Conservation (phyloP, 1,140 invertebrate genomes). For the Rhagoletis zephyria region DNA sequence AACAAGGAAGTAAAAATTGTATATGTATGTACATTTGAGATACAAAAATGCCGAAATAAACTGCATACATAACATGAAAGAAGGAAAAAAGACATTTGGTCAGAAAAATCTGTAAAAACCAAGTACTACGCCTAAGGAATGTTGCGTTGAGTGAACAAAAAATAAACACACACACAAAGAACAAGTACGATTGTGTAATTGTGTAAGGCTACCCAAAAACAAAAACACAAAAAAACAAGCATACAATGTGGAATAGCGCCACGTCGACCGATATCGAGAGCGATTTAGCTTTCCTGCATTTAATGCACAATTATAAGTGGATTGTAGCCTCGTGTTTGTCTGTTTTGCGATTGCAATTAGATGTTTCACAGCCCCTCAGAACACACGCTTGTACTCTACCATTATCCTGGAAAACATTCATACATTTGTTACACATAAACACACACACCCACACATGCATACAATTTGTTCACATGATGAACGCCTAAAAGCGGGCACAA, state of each 20-base stretch:
- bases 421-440: not conserved
- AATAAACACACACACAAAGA: too few relatives aligned
- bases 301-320: slow-evolving; percentile 36
- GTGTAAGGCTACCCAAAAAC: not conserved
- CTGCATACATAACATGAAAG: too few relatives aligned
- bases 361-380: slow-evolving; percentile 25
- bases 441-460: not conserved
- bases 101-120: not conserved
- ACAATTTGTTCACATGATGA: not conserved
- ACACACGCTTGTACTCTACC: not conserved
- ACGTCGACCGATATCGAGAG: not conserved
- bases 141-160: not conserved
- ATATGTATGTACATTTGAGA: slow-evolving; percentile 21
- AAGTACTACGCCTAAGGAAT: slow-evolving; percentile 32
- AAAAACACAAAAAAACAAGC: not conserved
- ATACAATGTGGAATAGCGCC: slow-evolving; percentile 24
- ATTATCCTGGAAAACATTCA: too few relatives aligned
- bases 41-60: too few relatives aligned
- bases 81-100: too few relatives aligned
- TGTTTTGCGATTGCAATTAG: slow-evolving; percentile 39
- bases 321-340: slow-evolving; percentile 36
- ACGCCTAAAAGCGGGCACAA: slow-evolving; percentile 32
- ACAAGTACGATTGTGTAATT: not conserved
- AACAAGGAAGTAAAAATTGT: not conserved
- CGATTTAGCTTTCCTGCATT: slow-evolving; percentile 32